Conservation (phyloP, 2,797 vertebrate genomes). For the Meda fulgida region DNA sequence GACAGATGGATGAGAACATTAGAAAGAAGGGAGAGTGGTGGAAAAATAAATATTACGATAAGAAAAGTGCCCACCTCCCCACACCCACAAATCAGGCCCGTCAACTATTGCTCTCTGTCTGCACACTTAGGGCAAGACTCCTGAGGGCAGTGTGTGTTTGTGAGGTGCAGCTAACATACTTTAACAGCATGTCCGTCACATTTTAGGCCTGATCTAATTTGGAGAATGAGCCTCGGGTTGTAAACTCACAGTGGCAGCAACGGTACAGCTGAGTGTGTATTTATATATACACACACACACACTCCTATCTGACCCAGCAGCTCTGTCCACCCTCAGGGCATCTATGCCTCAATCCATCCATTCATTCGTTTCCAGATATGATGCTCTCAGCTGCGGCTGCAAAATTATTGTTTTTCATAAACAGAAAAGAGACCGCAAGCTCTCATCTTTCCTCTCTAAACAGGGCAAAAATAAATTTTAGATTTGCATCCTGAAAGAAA, state of each 20-base stretch:
- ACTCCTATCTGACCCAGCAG: constrained; percentile 39
- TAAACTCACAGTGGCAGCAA: background rate
- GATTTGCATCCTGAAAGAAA: constrained; percentile 20
- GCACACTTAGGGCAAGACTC: constrained; percentile 14
- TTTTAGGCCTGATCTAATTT: constrained; percentile 27
- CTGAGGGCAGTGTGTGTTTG: background rate
- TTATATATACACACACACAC: background rate
- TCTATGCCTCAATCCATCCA: constrained; percentile 37
- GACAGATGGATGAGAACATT: constrained; percentile 33
- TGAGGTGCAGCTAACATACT: background rate
- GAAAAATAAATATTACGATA: constrained; percentile 22
- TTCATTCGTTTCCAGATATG: constrained; percentile 7
- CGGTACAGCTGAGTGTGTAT: constrained; percentile 6
- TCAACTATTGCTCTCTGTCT: constrained; percentile 10
- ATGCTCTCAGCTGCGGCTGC: constrained; percentile 12
- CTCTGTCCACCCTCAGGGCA: constrained; percentile 30
- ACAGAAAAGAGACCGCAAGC: constrained; percentile 13
- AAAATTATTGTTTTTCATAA: constrained; percentile 28
- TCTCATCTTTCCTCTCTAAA: background rate
- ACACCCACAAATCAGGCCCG: constrained; percentile 8
- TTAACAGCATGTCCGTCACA: constrained; percentile 40
- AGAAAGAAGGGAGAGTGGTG: background rate
- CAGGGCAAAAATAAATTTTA: background rate
- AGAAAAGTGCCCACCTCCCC: background rate
- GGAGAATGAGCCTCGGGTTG: constrained; percentile 35